Percentiles rank a stretch among this genome's conserved stretches.
phyloP scores from a whole-genome alignment of 2,113 vertebrate genomes.

The Zosterops pallidus region DNA sequence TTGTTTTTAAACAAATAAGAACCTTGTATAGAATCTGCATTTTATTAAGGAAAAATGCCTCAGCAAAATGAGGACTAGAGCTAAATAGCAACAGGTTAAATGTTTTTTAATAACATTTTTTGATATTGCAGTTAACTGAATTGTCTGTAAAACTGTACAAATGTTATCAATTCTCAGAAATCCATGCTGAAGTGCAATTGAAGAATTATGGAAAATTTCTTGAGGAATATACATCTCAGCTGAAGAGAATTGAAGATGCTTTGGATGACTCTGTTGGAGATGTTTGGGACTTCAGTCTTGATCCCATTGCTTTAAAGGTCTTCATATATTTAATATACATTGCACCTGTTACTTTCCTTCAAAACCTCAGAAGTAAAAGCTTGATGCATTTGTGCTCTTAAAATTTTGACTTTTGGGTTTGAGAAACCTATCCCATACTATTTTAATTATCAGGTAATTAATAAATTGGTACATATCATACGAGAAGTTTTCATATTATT shows the following conservation, averaged over 20 bases:
- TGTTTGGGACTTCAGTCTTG: conserved; percentile 97
- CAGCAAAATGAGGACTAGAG: neutral
- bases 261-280: conserved; percentile 94
- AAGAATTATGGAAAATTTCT: conserved; percentile 96
- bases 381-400: neutral
- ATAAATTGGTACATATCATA: neutral
- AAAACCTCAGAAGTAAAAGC: neutral
- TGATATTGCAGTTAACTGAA: neutral
- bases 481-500: neutral
- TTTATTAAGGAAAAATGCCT: neutral
- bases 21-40: neutral
- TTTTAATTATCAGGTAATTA: neutral
- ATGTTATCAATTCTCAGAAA: conserved; percentile 80
- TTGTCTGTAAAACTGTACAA: neutral
- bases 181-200: conserved; percentile 96
- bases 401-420: neutral
- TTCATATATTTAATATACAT: neutral
- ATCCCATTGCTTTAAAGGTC: conserved; percentile 94
- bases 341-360: neutral
- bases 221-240: conserved; percentile 91
- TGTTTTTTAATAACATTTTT: neutral
- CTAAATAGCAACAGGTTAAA: neutral
- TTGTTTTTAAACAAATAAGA: neutral
- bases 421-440: neutral
- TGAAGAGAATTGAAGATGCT: conserved; percentile 93